Percentiles rank a stretch among this genome's conserved stretches.
Evolutionary conservation across 2,888 invertebrate genomes (phyloP).

Genomic region (Syritta pipiens): DNA sequence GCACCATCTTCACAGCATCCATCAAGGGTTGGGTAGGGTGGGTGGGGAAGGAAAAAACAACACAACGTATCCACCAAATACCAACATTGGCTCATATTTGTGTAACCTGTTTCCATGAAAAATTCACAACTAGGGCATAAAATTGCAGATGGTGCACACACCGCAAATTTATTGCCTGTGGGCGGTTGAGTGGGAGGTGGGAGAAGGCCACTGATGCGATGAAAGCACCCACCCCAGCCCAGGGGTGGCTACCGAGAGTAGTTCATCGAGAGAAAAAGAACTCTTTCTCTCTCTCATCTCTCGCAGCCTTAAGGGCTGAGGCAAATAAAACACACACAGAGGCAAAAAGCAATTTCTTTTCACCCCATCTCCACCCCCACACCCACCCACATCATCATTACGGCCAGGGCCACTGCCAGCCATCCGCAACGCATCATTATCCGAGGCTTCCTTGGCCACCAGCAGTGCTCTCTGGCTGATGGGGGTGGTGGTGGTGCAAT

Average conservation of each 20-base stretch:
- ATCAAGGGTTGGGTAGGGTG: too few relatives aligned
- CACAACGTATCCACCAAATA: conserved; percentile 45
- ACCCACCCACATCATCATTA: conserved; percentile 38
- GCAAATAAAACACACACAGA: conserved; percentile 31
- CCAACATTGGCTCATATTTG: conserved; percentile 76
- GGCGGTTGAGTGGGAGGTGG: conserved; percentile 6
- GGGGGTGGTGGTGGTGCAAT: conserved; percentile 40
- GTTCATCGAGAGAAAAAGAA: not conserved
- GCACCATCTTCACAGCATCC: not conserved
- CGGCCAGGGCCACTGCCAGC: conserved; percentile 53
- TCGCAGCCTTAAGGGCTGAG: conserved; percentile 3
- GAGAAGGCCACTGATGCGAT: conserved; percentile 29
- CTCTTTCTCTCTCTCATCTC: not conserved
- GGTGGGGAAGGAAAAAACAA: not conserved
- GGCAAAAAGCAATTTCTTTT: conserved; percentile 46
- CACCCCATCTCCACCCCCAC: not conserved
- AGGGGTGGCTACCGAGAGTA: too few relatives aligned
- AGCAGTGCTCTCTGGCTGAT: too few relatives aligned
- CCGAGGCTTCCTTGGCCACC: conserved; percentile 31
- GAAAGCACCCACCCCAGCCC: too few relatives aligned
- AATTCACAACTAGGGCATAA: conserved; percentile 74
- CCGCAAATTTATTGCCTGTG: conserved; percentile 66
- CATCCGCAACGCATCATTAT: conserved; percentile 61
- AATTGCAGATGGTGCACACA: conserved; percentile 73
- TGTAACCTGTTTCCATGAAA: conserved; percentile 76